Percentiles rank a stretch among this genome's conserved stretches.
Evolutionary conservation across 2,797 vertebrate genomes (phyloP).

Genomic region (Hippoglossus hippoglossus): DNA sequence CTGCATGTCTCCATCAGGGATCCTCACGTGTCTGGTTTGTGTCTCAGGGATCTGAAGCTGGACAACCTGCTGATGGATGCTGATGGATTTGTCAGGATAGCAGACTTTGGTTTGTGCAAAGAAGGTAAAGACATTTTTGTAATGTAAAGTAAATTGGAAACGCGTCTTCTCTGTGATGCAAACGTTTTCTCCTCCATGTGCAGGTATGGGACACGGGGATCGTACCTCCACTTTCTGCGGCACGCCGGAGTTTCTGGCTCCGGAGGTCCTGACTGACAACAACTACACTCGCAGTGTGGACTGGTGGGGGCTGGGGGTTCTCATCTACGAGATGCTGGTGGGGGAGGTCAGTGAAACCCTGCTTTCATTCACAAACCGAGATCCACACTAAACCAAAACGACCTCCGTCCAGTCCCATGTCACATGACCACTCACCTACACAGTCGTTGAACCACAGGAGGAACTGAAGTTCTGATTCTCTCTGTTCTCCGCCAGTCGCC

Average conservation of each 20-base stretch:
- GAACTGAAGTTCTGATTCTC: constrained; percentile 6
- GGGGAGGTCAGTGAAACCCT: constrained; percentile 89
- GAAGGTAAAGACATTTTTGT: constrained; percentile 47
- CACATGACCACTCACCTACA: background rate
- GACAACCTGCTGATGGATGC: constrained; percentile 95
- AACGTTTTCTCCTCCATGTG: background rate
- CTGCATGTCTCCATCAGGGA: background rate
- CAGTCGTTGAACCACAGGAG: background rate
- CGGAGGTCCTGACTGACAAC: constrained; percentile 93
- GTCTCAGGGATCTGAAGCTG: constrained; percentile 91
- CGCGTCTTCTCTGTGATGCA: background rate
- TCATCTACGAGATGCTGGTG: constrained; percentile 96
- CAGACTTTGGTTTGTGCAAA: constrained; percentile 95
- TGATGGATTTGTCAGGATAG: constrained; percentile 93
- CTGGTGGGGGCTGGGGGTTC: constrained; percentile 97
- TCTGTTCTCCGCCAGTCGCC: constrained; percentile 85
- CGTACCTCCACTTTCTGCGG: constrained; percentile 95
- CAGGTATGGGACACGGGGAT: constrained; percentile 94
- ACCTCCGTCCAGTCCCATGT: background rate
- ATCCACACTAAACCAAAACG: no score
- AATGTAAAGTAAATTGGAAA: no score
- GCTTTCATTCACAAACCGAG: no score
- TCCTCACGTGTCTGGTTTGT: background rate
- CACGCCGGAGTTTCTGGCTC: constrained; percentile 96
- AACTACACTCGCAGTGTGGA: constrained; percentile 94